These are phyloP conservation scores for Oenanthe melanoleuca DNA, from an alignment of 2,113 vertebrate genomes.

Conservation along the genomic window DNA sequence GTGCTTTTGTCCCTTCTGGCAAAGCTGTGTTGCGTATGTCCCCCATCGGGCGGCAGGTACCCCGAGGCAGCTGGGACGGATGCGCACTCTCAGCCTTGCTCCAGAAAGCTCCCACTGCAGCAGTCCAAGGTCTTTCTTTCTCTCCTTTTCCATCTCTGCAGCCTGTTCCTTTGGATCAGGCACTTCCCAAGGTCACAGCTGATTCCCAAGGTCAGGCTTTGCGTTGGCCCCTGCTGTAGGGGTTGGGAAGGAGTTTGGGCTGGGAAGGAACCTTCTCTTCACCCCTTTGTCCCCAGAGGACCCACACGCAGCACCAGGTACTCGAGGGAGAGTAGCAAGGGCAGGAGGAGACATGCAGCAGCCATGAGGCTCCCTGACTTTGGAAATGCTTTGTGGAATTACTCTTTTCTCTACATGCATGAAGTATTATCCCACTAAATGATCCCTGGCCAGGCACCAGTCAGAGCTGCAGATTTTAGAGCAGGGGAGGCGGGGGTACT, in stretches of 20 bases:
- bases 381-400: not conserved
- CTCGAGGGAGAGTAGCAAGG: not conserved
- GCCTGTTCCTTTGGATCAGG: not conserved
- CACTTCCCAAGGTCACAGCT: slow-evolving; percentile 31
- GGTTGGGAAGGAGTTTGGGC: not conserved
- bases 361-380: not conserved
- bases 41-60: not conserved
- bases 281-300: accelerated
- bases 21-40: not conserved
- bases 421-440: not conserved
- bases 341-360: not conserved
- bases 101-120: not conserved
- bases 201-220: not conserved
- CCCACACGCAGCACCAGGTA: accelerated
- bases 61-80: not conserved
- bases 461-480: not conserved
- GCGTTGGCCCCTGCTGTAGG: not conserved
- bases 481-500: not conserved
- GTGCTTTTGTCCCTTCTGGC: slow-evolving; percentile 42
- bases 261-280: not conserved
- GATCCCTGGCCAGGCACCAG: not conserved
- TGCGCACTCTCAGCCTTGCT: not conserved
- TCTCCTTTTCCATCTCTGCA: not conserved
- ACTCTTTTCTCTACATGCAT: not conserved
- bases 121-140: not conserved